Evolutionary conservation across 2,888 invertebrate species (phyloP), one percentile per base, ranked within the genome.

Genomic region (Nomada flava): DNA sequence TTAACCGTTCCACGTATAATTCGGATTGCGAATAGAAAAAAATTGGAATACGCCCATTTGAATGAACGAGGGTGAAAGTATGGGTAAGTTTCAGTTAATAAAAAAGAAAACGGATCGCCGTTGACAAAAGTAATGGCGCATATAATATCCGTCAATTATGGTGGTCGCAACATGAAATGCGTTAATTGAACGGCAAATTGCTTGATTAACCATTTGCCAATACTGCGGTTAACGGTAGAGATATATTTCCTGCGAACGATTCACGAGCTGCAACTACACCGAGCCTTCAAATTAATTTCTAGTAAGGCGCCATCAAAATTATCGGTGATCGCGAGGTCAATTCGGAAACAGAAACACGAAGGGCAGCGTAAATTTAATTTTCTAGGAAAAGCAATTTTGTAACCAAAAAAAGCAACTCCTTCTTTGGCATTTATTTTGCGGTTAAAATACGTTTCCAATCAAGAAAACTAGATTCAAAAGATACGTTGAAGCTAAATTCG

Each of bases 121-220:
- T 64, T 44, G n/a, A 47, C 26, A 15, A 26, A 63, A 44, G 15
- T 20, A 44, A 47, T 2, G n/a, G 15, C 29, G 10, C 13, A 15
- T 63, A 52, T 23, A 26, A 42, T 36, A 26, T 23, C 13, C 23
- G 53, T 62, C 72, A 72, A 76, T 76, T 72, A 53, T 26, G 11
- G 23, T 13, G 55, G 29, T 3, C 13, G 44, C 7, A 59, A 23
- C n/a, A 50, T 10, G 29, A 69, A 29, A 44, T 47, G 20, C 53
- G 55, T 63, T 71, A 57, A 71, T 63, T 71, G 23, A 71, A 76
- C 36, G 20, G 23, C 53, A 57, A 75, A 75, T 72, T 64, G 69
- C 23, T 52, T 69, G 47, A 42, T 76, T 72, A 71, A 76, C 20
- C 52, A 53, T 52, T 53, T 18, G 10, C 36, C 60, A 53, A 36